Base-by-base conservation (phyloP, 2,113 vertebrate species). In the Mesembrinibis cayennensis region DNA sequence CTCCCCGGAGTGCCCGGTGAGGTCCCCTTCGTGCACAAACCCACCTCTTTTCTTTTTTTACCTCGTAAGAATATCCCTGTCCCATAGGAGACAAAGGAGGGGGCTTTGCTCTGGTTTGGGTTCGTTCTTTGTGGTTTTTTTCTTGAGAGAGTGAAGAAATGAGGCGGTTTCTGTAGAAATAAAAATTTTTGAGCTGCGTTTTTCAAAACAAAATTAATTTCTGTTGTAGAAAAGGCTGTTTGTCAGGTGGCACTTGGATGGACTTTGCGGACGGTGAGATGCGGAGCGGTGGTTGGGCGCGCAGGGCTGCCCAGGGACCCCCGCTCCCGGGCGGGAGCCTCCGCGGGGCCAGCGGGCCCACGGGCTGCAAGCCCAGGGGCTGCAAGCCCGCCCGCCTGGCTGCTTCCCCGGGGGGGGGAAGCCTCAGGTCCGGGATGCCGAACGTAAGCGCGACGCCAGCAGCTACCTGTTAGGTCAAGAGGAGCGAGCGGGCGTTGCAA, bases 51-150 rank as follows among this genome's bases (percentile, higher is more conserved):
- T 42, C 13, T 13, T 42, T 86, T 92, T 93, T 87, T 83, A 82
- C 96, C 95, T 95, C 71, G 71, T 55, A 95, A 95, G 95, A 93
- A 95, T 29, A 69, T 72, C 63, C 73, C 87, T 44, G 79, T 97
- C 87, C 74, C 32, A 23, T 12, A 47, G 66, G 73, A 93, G 95
- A 97, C 85, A 96, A 97, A 97, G 90, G 87, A 76, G 18, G 42
- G 47, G 26, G 61, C 55, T 82, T 23, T 16, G 10, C 53, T 27
- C 42, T 5, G 20, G 3, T 16, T 26, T 4, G 56, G 14, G 20
- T 50, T 16, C 7, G 16, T 16, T 2, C 2, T 3, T 22, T 13
- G 47, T 17, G 55, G 5, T 1, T 18, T n/a, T 44, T 49, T 82
- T 49, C 82, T 53, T 22, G 73, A 63, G 90, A 82, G 91, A 86